Evolutionary conservation across 2,113 vertebrate genomes (phyloP), one percentile per base, ranked within the genome.

Genomic region (Cinclus cinclus): DNA sequence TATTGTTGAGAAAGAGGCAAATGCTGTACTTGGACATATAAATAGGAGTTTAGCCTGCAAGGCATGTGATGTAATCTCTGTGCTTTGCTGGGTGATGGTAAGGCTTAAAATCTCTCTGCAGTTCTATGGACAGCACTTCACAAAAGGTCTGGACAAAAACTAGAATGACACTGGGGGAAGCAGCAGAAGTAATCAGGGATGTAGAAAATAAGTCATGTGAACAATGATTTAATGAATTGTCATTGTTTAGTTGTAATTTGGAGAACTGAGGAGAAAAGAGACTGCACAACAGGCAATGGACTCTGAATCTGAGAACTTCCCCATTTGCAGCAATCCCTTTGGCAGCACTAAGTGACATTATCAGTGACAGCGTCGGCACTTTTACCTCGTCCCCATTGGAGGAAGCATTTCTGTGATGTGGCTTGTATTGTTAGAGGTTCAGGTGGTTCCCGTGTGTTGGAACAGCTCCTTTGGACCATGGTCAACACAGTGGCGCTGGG

Each of bases 41-140:
- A 95, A 94, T 89, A 96, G 92, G 88, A 96, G 55, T 90, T 94
- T 70, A 97, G 89, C 92, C 83, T 94, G 86, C 89, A 75, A 96
- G 92, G 94, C 3, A 17, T 52, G 71, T 97, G 95, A 96, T 94
- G 89, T 90, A 94, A 95, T 97, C 89, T 86, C 60, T 90, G 50
- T 93, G 70, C 55, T 93, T 44, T 92, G 55, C 76, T 89, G 76
- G 35, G 37, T 75, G 16, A 83, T 62, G 71, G 82, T 58, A 70
- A 88, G 28, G 56, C 89, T 83, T 79, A 50, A 95, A 92, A 89
- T 58, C 59, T 83, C 37, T 22, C 14, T 74, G 67, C 50, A 35
- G 47, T 74, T 95, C 64, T 83, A 52, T 78, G 52, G 52, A 78
- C 50, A 90, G 39, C 55, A 67, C 24, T 44, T 88, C 44, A 89